phyloP scores from a whole-genome alignment of 1,140 invertebrate genomes.

The Drosophila nasuta region DNA sequence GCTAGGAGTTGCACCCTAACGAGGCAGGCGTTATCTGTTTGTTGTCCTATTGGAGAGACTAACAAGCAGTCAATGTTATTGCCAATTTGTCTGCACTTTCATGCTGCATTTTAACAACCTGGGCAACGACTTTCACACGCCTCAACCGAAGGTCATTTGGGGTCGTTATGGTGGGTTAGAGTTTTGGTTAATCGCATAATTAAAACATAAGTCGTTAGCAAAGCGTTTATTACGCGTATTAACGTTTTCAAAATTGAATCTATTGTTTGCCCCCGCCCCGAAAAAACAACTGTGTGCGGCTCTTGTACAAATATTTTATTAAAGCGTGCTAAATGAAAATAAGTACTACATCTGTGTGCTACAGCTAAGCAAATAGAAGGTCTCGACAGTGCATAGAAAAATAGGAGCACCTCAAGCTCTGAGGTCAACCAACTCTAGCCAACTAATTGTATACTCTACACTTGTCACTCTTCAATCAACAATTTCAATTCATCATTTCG shows the following conservation, averaged over 20 bases:
- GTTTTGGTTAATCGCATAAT: constrained; percentile 45
- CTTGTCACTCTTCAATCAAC: background rate
- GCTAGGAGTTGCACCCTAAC: constrained; percentile 17
- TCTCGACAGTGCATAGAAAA: constrained; percentile 70
- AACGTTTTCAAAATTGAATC: constrained; percentile 72
- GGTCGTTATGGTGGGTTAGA: constrained; percentile 58
- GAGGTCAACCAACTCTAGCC: background rate
- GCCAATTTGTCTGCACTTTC: constrained; percentile 74
- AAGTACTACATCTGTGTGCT: constrained; percentile 60
- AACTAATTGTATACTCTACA: constrained; percentile 40
- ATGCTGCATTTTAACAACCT: constrained; percentile 48
- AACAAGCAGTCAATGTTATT: constrained; percentile 25
- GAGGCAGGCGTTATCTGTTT: constrained; percentile 74
- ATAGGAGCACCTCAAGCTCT: constrained; percentile 32
- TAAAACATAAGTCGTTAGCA: constrained; percentile 70
- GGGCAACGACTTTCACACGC: constrained; percentile 67
- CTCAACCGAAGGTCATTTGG: constrained; percentile 71
- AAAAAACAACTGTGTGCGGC: constrained; percentile 77
- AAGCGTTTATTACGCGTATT: constrained; percentile 50
- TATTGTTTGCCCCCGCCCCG: constrained; percentile 54
- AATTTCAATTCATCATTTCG: background rate
- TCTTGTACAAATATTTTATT: constrained; percentile 78
- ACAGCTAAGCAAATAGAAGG: constrained; percentile 73
- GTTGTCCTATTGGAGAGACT: constrained; percentile 49
- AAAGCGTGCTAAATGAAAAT: constrained; percentile 82